Conservation (phyloP, 2,797 vertebrate species). For the Sebastolobus alascanus region DNA sequence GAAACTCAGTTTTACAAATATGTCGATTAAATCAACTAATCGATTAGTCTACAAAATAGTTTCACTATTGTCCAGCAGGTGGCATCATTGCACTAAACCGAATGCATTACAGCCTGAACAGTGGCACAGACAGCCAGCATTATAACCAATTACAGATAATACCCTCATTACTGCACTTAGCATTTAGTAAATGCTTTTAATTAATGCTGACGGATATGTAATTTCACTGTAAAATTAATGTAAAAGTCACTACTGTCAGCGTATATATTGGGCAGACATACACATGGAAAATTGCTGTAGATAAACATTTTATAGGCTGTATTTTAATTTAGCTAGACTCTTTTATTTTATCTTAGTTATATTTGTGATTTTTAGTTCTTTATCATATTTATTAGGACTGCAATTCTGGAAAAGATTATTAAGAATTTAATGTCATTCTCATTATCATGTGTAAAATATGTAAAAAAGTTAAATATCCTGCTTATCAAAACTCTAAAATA, state of each 20-base stretch:
- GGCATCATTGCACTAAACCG: slow-evolving; percentile 13
- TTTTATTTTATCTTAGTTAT: background rate
- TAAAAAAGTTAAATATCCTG: background rate
- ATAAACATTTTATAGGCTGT: background rate
- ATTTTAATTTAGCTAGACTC: background rate
- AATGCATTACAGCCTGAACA: background rate
- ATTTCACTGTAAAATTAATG: too few species aligned
- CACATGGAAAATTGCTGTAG: background rate
- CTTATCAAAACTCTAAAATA: background rate
- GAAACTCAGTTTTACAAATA: too few species aligned
- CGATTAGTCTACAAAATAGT: background rate
- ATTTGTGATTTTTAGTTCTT: background rate
- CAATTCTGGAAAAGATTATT: background rate
- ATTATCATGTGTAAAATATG: background rate
- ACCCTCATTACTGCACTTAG: background rate
- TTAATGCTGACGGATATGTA: background rate
- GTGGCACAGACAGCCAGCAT: background rate
- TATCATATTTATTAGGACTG: background rate
- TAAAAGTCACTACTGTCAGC: too few species aligned
- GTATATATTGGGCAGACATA: background rate
- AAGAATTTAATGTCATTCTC: background rate
- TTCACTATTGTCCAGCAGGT: slow-evolving; percentile 43
- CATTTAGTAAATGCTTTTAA: background rate
- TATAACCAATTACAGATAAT: background rate
- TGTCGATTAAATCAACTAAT: too few species aligned